phyloP scores from a whole-genome alignment of 2,113 vertebrate species.

The Corythaeola cristata region DNA sequence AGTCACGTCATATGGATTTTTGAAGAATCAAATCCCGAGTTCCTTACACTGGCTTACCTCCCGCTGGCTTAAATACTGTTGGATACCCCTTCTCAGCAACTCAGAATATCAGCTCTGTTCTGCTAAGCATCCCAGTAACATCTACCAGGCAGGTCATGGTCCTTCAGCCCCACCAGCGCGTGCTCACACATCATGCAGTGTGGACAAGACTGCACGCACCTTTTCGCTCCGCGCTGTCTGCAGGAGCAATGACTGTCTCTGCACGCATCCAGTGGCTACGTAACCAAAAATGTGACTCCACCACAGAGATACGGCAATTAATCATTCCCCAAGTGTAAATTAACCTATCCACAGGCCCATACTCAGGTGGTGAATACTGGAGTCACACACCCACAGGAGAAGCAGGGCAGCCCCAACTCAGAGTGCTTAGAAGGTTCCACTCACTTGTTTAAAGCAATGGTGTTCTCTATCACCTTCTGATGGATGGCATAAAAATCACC shows the following conservation, averaged over 20 bases:
- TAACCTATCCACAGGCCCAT: rapidly evolving
- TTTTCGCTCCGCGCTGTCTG: neutral
- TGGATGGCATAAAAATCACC: neutral
- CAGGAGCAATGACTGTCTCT: neutral
- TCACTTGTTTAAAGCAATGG: neutral
- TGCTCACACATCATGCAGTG: rapidly evolving
- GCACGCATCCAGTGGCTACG: neutral
- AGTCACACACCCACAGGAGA: neutral
- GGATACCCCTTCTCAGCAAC: neutral
- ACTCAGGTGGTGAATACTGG: rapidly evolving
- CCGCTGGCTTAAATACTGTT: neutral
- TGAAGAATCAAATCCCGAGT: neutral
- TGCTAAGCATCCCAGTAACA: neutral
- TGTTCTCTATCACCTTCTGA: neutral
- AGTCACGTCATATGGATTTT: neutral
- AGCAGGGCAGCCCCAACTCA: neutral
- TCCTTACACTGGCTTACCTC: neutral
- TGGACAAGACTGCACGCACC: neutral
- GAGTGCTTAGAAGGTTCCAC: neutral
- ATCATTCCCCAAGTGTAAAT: neutral
- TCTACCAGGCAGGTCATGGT: neutral
- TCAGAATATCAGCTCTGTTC: neutral
- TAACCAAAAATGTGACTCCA: neutral
- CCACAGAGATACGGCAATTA: neutral
- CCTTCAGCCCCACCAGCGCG: neutral